Conservation (phyloP, 2,797 vertebrate species). For the Alectoris magna region DNA sequence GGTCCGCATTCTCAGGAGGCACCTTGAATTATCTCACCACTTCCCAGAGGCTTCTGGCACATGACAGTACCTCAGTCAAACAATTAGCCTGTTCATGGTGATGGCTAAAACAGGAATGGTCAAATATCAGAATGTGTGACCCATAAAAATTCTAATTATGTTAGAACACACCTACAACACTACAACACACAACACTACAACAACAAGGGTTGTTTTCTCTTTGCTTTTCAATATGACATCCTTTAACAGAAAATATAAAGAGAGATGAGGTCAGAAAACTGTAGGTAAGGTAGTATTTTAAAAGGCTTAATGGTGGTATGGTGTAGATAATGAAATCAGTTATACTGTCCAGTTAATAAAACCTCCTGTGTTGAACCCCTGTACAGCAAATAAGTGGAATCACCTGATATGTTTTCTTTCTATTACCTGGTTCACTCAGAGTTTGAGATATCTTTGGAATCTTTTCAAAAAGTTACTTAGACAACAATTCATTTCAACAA, state of each 20-base stretch:
- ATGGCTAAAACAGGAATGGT: neutral
- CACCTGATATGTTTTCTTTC: neutral
- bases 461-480: neutral
- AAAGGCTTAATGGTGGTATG: neutral
- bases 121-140: neutral
- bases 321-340: neutral
- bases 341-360: neutral
- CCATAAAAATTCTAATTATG: neutral
- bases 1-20: conserved; percentile 23
- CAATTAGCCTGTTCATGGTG: neutral
- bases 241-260: neutral
- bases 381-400: neutral
- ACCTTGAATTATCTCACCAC: conserved; percentile 20
- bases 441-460: neutral
- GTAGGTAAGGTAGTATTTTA: neutral
- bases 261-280: neutral
- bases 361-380: neutral
- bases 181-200: neutral
- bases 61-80: neutral
- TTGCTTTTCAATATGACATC: neutral
- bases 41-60: conserved; percentile 17
- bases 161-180: neutral
- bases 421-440: neutral
- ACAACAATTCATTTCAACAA: neutral
- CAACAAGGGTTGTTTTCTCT: neutral